Evolutionary conservation across 2,797 vertebrate genomes (phyloP).

Genomic region (Microctenopoma lineatum): DNA sequence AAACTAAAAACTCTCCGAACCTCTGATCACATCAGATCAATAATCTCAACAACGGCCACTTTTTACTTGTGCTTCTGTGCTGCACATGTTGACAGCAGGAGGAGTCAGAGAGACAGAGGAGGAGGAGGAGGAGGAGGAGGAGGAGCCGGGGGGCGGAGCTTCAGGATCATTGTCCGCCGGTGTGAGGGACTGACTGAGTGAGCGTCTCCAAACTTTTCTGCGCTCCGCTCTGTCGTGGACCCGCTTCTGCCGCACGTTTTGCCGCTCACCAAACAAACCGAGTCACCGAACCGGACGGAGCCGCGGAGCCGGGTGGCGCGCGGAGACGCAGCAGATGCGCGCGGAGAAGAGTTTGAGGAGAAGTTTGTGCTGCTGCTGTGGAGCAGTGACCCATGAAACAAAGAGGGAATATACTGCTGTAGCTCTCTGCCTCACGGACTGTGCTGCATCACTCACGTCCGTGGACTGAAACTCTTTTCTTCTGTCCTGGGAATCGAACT

Average conservation of each 20-base stretch:
- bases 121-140: slow-evolving; percentile 7
- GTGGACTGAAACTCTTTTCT: slow-evolving; percentile 40
- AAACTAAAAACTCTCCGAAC: no score
- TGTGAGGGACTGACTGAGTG: slow-evolving; percentile 18
- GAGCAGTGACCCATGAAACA: slow-evolving; percentile 75
- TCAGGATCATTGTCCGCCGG: slow-evolving; percentile 26
- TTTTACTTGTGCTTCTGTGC: neutral
- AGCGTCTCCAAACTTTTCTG: slow-evolving; percentile 62
- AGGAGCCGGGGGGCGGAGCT: slow-evolving; percentile 61
- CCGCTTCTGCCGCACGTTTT: slow-evolving; percentile 17
- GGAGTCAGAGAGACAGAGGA: slow-evolving; percentile 62
- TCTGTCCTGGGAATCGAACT: slow-evolving; percentile 35
- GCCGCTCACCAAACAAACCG: slow-evolving; percentile 19
- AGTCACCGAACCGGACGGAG: slow-evolving; percentile 16
- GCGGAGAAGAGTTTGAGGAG: neutral
- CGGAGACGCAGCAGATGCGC: slow-evolving; percentile 2
- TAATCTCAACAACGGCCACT: no score
- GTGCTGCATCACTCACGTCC: slow-evolving; percentile 24
- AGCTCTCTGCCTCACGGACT: neutral
- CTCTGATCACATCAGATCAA: no score
- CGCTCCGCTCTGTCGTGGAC: slow-evolving; percentile 17
- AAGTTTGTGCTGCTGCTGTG: slow-evolving; percentile 33
- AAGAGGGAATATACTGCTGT: slow-evolving; percentile 67
- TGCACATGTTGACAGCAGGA: slow-evolving; percentile 63
- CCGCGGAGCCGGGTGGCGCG: slow-evolving; percentile 3